Base-by-base conservation (phyloP, 1,140 invertebrate species). In the Colletes gigas region DNA sequence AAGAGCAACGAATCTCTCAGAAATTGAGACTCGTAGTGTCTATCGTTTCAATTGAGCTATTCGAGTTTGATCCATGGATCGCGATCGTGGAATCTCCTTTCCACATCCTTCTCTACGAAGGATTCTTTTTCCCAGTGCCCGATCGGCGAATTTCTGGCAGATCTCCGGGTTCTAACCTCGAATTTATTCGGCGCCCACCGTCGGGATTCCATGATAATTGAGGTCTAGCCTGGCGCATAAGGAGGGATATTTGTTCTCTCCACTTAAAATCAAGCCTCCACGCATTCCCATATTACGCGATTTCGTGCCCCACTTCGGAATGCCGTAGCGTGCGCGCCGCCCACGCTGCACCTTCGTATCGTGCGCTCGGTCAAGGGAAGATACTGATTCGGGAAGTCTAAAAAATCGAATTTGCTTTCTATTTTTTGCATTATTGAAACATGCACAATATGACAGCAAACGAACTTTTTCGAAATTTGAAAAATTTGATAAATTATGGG, bases 181-280 rank as follows among this genome's bases (percentile, higher is more conserved):
- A 83, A 83, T 86, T 86, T 87, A 85, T 69, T 78, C 73, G 76
- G 74, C 71, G 71, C 67, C 81, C 80, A 65, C 66, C 86, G 60
- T 67, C 81, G 70, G 88, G 81, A 91, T 91, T 90, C 88, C 79
- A 85, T 68, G 73, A 84, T 90, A 89, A 91, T 89, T 88, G 87
- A 85, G 85, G 88, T 86, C 86, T 88, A 89, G 79, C 30, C 70
- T 47, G 21, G 60, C 55, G 60, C 41, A 30, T 60, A 73, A 71
- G 72, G 74, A 82, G 77, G 82, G 75, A 78, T 89, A 89, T 89
- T 89, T 89, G 88, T 85, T 87, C 83, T 88, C 87, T 88, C 81
- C 84, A 83, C 82, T 89, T 83, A 89, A 89, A 88, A 86, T 89
- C 77, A 72, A 83, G 77, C 78, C 86, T 76, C 86, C 76, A 65